Evolutionary conservation across 2,797 vertebrate species (phyloP), one percentile per base, ranked within the genome.

Genomic region (Adelosebastes latens): DNA sequence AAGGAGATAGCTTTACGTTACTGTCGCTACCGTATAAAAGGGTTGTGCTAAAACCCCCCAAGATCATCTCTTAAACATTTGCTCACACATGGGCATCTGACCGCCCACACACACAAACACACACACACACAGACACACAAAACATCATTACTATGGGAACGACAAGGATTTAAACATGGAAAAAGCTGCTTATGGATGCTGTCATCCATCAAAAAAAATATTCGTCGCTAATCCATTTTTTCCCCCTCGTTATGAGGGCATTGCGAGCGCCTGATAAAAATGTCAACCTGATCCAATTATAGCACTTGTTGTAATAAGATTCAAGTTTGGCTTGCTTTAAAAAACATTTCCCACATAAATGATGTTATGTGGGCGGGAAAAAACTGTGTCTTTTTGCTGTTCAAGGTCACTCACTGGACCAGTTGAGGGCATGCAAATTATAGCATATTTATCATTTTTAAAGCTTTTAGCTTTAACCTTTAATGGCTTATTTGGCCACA

Each of bases 1-100:
- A 75, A 66, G 84, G 79, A 92, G 90, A 93, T 86, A 93, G 93
- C 91, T 92, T 94, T 93, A 90, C 87, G 61, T 86, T 88, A 85
- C 92, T 65, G 91, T 84, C 72, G 77, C 85, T 88, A 85, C 83
- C 82, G 82, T 92, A 89, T 90, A 90, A 95, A 89, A 91, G 88
- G 91, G 90, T 91, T 93, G 90, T 85, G 87, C 88, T 92, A 87
- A 93, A 91, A 84, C 91, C 93, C 84, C 88, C 88, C 79, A 69
- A 90, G 90, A 95, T 94, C 93, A 93, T 91, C 90, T 92, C 91
- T 93, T 94, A 94, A 94, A 95, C 92, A 92, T 94, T 92, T 91
- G 91, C 94, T 95, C 94, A 90, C 94, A 94, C 91, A 93, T 94
- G 88, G 89, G 93, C 90, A 93, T 94, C 93, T 95, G 94, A 94